Evolutionary conservation across 1,140 invertebrate species (phyloP).

Genomic region (Drosophila sturtevanti): DNA sequence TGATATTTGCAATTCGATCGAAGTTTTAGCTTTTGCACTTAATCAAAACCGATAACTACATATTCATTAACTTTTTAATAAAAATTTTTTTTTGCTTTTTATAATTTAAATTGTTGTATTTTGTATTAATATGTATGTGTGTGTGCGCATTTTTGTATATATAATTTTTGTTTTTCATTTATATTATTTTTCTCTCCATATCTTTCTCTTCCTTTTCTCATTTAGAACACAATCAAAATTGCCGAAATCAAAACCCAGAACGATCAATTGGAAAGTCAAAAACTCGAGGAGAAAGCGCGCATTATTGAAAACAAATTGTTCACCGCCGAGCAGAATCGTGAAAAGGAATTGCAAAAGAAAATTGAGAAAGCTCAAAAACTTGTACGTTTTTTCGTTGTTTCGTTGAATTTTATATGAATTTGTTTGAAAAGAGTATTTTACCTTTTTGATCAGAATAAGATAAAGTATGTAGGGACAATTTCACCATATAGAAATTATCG

Average conservation of each 20-base stretch:
- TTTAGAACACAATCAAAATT: constrained; percentile 87
- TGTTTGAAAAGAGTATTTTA: neutral
- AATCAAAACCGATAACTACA: too few relatives aligned
- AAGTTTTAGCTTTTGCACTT: too few relatives aligned
- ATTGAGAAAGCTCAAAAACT: constrained; percentile 91
- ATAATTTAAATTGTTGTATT: constrained; percentile 3
- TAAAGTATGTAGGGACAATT: too few relatives aligned
- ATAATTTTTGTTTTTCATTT: constrained; percentile 54
- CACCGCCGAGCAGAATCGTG: constrained; percentile 89
- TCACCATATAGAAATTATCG: too few relatives aligned
- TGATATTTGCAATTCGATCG: too few relatives aligned
- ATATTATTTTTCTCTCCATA: constrained; percentile 45
- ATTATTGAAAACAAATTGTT: constrained; percentile 89
- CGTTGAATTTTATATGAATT: constrained; percentile 14
- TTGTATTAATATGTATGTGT: constrained; percentile 6
- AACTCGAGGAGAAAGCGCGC: constrained; percentile 86
- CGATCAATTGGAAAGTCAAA: constrained; percentile 85
- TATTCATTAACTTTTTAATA: constrained; percentile 5
- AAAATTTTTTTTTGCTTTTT: constrained; percentile 4
- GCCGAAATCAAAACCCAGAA: constrained; percentile 87
- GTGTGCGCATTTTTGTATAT: constrained; percentile 34
- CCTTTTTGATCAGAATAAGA: too few relatives aligned
- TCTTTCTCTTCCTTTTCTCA: constrained; percentile 44
- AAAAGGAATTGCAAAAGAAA: constrained; percentile 91
- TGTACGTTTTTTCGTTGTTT: constrained; percentile 84